Conservation (phyloP, 1,140 invertebrate species). For the Gonatopus flavifemur region DNA sequence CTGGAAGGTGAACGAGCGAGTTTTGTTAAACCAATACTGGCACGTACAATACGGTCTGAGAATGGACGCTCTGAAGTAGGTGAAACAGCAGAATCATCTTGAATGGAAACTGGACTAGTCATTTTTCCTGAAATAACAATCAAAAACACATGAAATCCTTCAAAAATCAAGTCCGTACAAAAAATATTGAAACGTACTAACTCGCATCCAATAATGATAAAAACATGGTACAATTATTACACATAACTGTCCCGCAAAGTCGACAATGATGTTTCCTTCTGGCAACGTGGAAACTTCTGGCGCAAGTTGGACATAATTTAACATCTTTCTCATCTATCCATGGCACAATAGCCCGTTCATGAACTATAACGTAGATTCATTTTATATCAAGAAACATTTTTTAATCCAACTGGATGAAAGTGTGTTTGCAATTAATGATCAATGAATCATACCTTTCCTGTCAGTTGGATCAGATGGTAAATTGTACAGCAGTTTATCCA, state of each 20-base stretch:
- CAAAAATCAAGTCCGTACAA: slow-evolving; percentile 1
- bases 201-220: slow-evolving; percentile 81
- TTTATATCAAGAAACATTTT: slow-evolving; percentile 4
- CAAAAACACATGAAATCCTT: not conserved
- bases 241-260: slow-evolving; percentile 94
- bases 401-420: not conserved
- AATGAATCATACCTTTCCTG: slow-evolving; percentile 78
- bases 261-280: slow-evolving; percentile 94
- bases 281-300: slow-evolving; percentile 82
- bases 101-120: slow-evolving; percentile 59
- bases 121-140: slow-evolving; percentile 59
- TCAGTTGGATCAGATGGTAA: slow-evolving; percentile 78
- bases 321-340: slow-evolving; percentile 93
- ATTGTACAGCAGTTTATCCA: slow-evolving; percentile 89
- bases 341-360: slow-evolving; percentile 80
- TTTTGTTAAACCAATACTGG: slow-evolving; percentile 56
- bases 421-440: slow-evolving; percentile 6
- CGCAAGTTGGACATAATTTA: slow-evolving; percentile 88
- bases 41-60: slow-evolving; percentile 60
- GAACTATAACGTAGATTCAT: slow-evolving; percentile 54
- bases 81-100: slow-evolving; percentile 47
- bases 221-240: slow-evolving; percentile 90
- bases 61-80: slow-evolving; percentile 42
- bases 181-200: slow-evolving; percentile 65
- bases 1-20: slow-evolving; percentile 54